These are phyloP conservation scores for Rhineura floridana DNA, from an alignment of 2,113 vertebrate species.

Conservation along the genomic window DNA sequence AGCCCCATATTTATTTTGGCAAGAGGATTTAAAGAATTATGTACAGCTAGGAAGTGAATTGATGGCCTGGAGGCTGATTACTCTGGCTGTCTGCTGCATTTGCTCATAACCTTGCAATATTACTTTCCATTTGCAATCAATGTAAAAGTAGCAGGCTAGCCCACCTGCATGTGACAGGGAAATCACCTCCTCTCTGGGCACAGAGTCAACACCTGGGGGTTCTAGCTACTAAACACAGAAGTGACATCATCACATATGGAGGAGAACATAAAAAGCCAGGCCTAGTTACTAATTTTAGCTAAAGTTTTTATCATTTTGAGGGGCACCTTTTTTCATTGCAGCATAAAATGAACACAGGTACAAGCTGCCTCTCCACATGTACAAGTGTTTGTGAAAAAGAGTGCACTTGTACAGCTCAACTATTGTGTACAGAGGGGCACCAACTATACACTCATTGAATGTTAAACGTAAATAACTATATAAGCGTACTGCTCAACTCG, in stretches of 20 bases:
- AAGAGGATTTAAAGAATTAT: not conserved
- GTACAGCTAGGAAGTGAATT: constrained; percentile 1
- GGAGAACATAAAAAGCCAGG: not conserved
- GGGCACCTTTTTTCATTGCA: not conserved
- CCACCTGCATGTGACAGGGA: not conserved
- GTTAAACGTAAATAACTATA: no score
- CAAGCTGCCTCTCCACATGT: no score
- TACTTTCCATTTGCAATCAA: not conserved
- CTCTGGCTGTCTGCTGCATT: not conserved
- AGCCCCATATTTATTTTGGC: not conserved
- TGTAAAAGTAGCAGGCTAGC: not conserved
- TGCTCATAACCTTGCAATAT: not conserved
- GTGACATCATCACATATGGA: not conserved
- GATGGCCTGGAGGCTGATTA: not conserved
- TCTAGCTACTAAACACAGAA: not conserved
- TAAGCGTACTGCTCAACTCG: no score
- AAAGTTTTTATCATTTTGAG: not conserved
- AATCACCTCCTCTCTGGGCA: not conserved
- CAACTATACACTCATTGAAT: no score
- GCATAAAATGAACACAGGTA: not conserved
- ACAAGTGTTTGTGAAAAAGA: no score
- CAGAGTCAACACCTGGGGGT: not conserved
- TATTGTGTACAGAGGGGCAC: no score
- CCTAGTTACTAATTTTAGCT: not conserved
- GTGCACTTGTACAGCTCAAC: no score